phyloP scores from a whole-genome alignment of 2,797 vertebrate genomes.

The Microctenopoma stevenorrisi region DNA sequence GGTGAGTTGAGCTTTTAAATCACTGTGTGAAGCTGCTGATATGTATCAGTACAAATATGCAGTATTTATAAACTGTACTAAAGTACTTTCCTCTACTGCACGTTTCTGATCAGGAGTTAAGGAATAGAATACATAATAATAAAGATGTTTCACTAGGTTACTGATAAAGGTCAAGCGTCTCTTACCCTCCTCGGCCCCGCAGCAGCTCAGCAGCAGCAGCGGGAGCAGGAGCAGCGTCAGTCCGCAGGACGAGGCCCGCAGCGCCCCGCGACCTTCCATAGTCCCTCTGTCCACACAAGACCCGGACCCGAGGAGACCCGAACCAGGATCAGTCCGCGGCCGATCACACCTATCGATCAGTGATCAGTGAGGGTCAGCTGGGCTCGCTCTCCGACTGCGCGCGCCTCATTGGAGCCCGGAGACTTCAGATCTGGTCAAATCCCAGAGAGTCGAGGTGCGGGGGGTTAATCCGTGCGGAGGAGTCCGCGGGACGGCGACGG shows the following conservation, averaged over 20 bases:
- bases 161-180: neutral
- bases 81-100: too few relatives aligned
- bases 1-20: too few relatives aligned
- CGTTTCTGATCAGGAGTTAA: too few relatives aligned
- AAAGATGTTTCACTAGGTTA: too few relatives aligned
- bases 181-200: slow-evolving; percentile 58
- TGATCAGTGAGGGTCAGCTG: slow-evolving; percentile 51
- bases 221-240: slow-evolving; percentile 43
- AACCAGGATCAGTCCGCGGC: neutral
- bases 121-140: too few relatives aligned
- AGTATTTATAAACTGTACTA: too few relatives aligned
- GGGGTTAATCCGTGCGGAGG: too few relatives aligned
- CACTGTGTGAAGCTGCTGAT: too few relatives aligned
- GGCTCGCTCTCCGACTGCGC: slow-evolving; percentile 33
- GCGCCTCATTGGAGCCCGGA: slow-evolving; percentile 49
- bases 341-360: slow-evolving; percentile 31
- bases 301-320: neutral
- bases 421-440: too few relatives aligned
- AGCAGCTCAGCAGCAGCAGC: slow-evolving; percentile 51
- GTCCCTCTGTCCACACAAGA: neutral
- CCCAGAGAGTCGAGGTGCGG: too few relatives aligned
- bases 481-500: too few relatives aligned
- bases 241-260: slow-evolving; percentile 34
- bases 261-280: neutral
- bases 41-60: too few relatives aligned